Base-by-base conservation (phyloP, 2,888 invertebrate genomes). In the Gymnosoma rotundatum region DNA sequence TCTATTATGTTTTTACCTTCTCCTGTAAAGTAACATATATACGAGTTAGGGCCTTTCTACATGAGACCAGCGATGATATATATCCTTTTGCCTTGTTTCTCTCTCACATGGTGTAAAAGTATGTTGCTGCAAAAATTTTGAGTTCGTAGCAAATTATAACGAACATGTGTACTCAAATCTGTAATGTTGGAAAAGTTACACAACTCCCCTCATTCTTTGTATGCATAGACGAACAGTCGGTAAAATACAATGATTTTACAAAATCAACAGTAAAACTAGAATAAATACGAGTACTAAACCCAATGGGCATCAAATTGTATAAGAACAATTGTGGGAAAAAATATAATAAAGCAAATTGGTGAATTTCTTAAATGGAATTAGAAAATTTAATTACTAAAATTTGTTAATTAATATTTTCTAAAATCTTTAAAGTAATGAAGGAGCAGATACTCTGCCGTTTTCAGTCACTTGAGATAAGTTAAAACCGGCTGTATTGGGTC, bases 231-330 rank as follows among this genome's bases (percentile, higher is more conserved):
- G 21, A 60, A 32, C 0, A 66, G 20, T 21, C 14, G 38, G 64
- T 25, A 66, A 67, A 56, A 72, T 69, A 60, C 52, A 80, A 73
- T 69, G 42, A 73, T 54, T 73, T 67, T 58, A 38, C 69, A 80
- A 74, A 72, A 50, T 60, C 20, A 75, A 60, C 60, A 76, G 21
- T 52, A n/a, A 72, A 56, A 48, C 32, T 32, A 16, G 36, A 69
- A 70, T 61, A 32, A 36, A 45, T 38, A 38, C 45, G 32, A 70
- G 18, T 25, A 45, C 14, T 48, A 66, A 48, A 61, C 60, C 48
- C 21, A 45, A 50, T 45, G 9, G 58, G 60, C 67, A 61, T 60
- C 48, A 61, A 75, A 75, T 32, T 79, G 79, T 45, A 67, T 52
- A 66, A 1, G 8, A 38, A 38, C 61, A 74, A 54, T 54, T 25